These are phyloP conservation scores for Pituophis catenifer DNA, from an alignment of 2,113 vertebrate genomes.

Conservation along the genomic window DNA sequence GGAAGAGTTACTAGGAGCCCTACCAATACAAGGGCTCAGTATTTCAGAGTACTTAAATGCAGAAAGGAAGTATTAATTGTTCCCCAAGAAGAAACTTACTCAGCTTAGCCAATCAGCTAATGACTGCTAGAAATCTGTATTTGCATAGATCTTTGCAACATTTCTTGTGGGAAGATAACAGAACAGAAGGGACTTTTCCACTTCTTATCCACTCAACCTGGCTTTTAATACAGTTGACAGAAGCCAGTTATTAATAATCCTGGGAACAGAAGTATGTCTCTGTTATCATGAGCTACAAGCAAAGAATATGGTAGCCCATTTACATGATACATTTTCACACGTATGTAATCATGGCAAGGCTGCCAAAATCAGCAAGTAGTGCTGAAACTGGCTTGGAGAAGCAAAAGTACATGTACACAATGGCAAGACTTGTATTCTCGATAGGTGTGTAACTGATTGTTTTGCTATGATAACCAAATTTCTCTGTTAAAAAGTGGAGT, in stretches of 20 bases:
- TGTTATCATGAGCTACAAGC: constrained; percentile 16
- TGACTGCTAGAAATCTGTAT: not conserved
- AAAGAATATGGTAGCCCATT: constrained; percentile 11
- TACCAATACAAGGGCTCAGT: not conserved
- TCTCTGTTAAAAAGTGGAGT: not conserved
- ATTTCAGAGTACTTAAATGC: not conserved
- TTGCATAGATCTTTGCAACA: not conserved
- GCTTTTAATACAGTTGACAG: constrained; percentile 18
- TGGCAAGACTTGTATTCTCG: not conserved
- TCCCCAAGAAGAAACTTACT: not conserved
- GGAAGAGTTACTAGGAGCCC: not conserved
- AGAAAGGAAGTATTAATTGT: not conserved
- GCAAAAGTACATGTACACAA: not conserved
- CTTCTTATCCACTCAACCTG: constrained; percentile 2
- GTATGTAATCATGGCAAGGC: constrained; percentile 1
- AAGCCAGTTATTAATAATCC: constrained; percentile 31
- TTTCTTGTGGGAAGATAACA: constrained; percentile 13
- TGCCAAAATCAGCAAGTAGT: constrained; percentile 12
- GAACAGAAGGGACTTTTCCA: constrained; percentile 7
- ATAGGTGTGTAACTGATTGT: not conserved
- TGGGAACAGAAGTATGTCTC: constrained; percentile 17
- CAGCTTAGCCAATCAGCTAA: not conserved
- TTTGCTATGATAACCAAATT: not conserved
- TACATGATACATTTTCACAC: constrained; percentile 27
- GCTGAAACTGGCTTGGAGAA: not conserved